Evolutionary conservation across 1,140 invertebrate species (phyloP).

Genomic region (Harlomillsia oculata): DNA sequence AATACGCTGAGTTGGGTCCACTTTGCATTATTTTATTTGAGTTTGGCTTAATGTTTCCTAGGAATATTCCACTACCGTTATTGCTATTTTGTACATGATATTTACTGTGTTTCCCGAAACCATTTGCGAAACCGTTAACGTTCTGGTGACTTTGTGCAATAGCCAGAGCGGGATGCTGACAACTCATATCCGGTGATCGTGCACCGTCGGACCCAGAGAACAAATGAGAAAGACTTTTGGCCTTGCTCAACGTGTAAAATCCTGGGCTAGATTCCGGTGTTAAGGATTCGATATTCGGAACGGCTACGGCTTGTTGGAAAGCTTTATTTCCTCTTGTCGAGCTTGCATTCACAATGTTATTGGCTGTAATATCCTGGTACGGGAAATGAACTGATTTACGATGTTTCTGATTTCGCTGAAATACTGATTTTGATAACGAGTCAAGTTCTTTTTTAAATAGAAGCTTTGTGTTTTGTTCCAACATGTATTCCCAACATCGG

Average conservation of each 20-base stretch:
- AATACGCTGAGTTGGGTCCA: slow-evolving; percentile 72
- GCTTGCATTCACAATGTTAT: neutral
- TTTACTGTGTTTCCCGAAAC: slow-evolving; percentile 8
- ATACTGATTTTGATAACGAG: slow-evolving; percentile 51
- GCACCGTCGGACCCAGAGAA: slow-evolving; percentile 13
- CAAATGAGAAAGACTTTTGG: slow-evolving; percentile 29
- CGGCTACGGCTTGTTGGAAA: neutral
- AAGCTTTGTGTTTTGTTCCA: slow-evolving; percentile 79
- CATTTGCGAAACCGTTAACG: slow-evolving; percentile 1
- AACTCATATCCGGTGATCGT: neutral
- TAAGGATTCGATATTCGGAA: neutral
- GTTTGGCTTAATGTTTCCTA: slow-evolving; percentile 17
- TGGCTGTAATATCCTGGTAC: slow-evolving; percentile 20
- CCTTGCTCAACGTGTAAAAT: slow-evolving; percentile 34
- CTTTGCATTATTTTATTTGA: slow-evolving; percentile 41
- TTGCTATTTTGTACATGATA: slow-evolving; percentile 19
- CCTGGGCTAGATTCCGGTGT: slow-evolving; percentile 32
- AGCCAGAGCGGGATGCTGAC: neutral
- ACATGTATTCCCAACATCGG: slow-evolving; percentile 85
- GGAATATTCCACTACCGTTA: slow-evolving; percentile 18
- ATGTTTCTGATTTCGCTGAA: slow-evolving; percentile 30
- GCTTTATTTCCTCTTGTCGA: neutral
- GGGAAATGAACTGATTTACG: slow-evolving; percentile 35
- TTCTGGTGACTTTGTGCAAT: slow-evolving; percentile 7
- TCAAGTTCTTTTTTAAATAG: slow-evolving; percentile 79